Base-by-base conservation (phyloP, 1,140 invertebrate genomes). In the Bombus breviceps region DNA sequence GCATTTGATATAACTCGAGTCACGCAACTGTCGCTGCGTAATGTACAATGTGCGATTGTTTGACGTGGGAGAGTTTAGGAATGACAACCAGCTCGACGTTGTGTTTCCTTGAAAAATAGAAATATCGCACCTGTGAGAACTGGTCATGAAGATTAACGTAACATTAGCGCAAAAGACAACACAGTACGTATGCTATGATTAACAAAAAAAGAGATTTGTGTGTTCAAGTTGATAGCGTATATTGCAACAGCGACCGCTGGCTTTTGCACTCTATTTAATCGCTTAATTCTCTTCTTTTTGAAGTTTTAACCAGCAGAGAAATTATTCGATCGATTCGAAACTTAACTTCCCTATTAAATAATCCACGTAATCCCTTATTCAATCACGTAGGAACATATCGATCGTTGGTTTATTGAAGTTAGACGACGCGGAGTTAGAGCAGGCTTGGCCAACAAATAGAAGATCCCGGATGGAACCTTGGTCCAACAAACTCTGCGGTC, bases 401-500 rank as follows among this genome's bases (percentile, higher is more conserved):
- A 41, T 72, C 39, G 43, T 32, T 47, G 41, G 28, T 43, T 73
- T 32, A 43, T 39, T 34, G 74, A 37, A 68, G n/a, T 76, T 41
- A 6, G 57, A 62, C 47, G 22, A 43, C 57, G 34, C 22, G 10
- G 34, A 62, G 71, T n/a, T 72, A 43, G 57, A n/a, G 12, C 25
- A n/a, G 22, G 9, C 15, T 18, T 37, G 34, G 62, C 34, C 69
- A 37, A 80, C 85, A 39, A 73, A 81, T 59, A 64, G 72, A 64
- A 81, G 68, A 34, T 39, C 69, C 69, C 9, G 22, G 8, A 39
- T 18, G 12, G 72, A 37, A 47, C 32, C 53, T 47, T 37, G 57
- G 75, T 57, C 78, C 74, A 71, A 77, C 47, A 83, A 69, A 71
- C 86, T 69, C 47, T 69, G 39, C 59, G 41, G 43, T 28, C 47